Conservation (phyloP, 1,140 invertebrate species). For the Paramacrobiotus metropolitanus region DNA sequence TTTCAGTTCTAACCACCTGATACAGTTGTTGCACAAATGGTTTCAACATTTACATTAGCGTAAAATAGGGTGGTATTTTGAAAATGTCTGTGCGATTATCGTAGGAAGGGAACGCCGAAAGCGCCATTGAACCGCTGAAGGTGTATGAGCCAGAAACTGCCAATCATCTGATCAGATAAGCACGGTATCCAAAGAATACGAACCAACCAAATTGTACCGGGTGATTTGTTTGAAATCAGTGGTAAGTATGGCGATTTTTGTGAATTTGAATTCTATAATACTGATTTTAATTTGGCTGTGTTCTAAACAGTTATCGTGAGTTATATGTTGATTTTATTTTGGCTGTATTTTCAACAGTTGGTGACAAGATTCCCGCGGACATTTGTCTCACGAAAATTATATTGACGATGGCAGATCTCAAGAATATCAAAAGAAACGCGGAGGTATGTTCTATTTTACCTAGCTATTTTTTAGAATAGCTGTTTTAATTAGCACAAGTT, state of each 20-base stretch:
- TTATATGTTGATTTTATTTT: slow-evolving; percentile 18
- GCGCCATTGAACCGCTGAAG: slow-evolving; percentile 98
- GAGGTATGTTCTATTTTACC: no score
- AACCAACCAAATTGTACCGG: slow-evolving; percentile 91
- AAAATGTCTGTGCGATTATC: slow-evolving; percentile 13
- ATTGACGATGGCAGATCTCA: no score
- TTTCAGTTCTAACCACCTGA: no score
- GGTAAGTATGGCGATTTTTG: slow-evolving; percentile 22
- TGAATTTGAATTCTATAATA: slow-evolving; percentile 12
- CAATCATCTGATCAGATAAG: slow-evolving; percentile 80
- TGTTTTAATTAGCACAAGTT: no score
- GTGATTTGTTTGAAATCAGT: slow-evolving; percentile 86
- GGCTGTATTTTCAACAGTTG: no score
- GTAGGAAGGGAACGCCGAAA: slow-evolving; percentile 96
- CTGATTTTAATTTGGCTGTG: not conserved
- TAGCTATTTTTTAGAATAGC: no score
- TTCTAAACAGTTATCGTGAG: not conserved
- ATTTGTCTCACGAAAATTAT: slow-evolving; percentile 86
- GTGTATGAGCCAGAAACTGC: slow-evolving; percentile 99
- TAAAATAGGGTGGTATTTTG: no score
- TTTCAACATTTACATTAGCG: no score
- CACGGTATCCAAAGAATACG: slow-evolving; percentile 87
- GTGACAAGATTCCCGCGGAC: slow-evolving; percentile 98
- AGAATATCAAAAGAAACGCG: no score
- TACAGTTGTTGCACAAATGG: no score